Base-by-base conservation (phyloP, 2,113 vertebrate species). In the Pomatorhinus ruficollis region DNA sequence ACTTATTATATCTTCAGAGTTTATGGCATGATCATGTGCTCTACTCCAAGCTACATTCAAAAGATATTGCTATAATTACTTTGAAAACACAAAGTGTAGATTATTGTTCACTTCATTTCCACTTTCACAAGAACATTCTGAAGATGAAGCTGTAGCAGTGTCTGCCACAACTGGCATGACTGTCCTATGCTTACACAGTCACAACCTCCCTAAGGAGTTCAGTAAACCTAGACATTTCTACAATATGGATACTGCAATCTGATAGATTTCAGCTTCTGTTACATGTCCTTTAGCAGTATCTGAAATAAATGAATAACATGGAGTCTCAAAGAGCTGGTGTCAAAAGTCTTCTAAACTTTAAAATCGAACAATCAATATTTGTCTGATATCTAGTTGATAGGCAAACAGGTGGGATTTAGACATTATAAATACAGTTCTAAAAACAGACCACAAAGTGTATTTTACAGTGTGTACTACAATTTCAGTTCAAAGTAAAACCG, bases 1-100 rank as follows among this genome's bases (percentile, higher is more conserved):
- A 90, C 74, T 92, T 90, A 92, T 10, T 78, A n/a, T 79, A 91
- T 78, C 80, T 83, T 93, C 95, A 93, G 94, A 95, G 89, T 94
- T 83, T 90, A 97, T 92, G 95, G 93, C 90, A 91, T 97, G 90
- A 82, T 93, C 86, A 53, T 93, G 89, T 96, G 95, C 93, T 97
- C 95, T 97, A 96, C 93, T 95, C 95, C 90, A 91, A 96, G 96
- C 89, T 93, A 96, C 95, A 95, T 94, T 94, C 94, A 96, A 86
- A 80, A 96, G 86, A 97, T 97, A 97, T 97, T 95, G 96, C 96
- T 96, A 81, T 79, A 85, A 94, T 94, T 96, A 91, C 93, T 96
- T 96, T 93, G 95, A 90, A 96, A 96, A 97, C 96, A 97, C 39
- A 83, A 95, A 97, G 96, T 84, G 86, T 96, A 84, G 60, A 92